These are phyloP conservation scores for Hydroisotoma schaefferi DNA, from an alignment of 2,888 invertebrate genomes.

Conservation along the genomic window DNA sequence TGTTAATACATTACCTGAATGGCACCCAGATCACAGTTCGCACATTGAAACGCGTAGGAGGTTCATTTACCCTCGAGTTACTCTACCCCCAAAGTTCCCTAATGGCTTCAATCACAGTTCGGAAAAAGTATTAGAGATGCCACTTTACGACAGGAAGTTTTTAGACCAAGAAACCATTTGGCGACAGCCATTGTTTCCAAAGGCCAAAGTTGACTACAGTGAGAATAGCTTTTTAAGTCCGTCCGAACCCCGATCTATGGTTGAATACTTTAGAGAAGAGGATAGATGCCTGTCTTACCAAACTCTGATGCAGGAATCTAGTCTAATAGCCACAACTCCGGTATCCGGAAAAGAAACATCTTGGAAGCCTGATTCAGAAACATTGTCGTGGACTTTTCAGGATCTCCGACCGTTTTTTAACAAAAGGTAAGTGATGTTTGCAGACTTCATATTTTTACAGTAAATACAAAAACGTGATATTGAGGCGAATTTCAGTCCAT, in stretches of 20 bases:
- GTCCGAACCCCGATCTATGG: background rate
- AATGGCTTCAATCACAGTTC: constrained; percentile 40
- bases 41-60: constrained; percentile 21
- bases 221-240: constrained; percentile 7
- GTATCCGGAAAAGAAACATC: background rate
- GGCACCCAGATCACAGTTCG: constrained; percentile 33
- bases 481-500: background rate
- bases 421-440: constrained; percentile 33
- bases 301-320: constrained; percentile 21
- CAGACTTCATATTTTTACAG: background rate
- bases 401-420: constrained; percentile 47
- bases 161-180: constrained; percentile 44
- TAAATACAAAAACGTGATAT: background rate
- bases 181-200: constrained; percentile 41
- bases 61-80: constrained; percentile 23
- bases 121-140: constrained; percentile 42
- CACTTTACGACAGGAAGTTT: constrained; percentile 35
- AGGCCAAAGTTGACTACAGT: constrained; percentile 16
- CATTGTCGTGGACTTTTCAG: constrained; percentile 45
- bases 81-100: constrained; percentile 30
- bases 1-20: constrained; percentile 41
- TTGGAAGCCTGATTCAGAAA: constrained; percentile 35
- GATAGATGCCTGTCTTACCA: constrained; percentile 29
- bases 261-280: background rate
- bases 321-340: background rate